Base-by-base conservation (phyloP, 2,888 invertebrate genomes). In the Lasioglossum villosulum region DNA sequence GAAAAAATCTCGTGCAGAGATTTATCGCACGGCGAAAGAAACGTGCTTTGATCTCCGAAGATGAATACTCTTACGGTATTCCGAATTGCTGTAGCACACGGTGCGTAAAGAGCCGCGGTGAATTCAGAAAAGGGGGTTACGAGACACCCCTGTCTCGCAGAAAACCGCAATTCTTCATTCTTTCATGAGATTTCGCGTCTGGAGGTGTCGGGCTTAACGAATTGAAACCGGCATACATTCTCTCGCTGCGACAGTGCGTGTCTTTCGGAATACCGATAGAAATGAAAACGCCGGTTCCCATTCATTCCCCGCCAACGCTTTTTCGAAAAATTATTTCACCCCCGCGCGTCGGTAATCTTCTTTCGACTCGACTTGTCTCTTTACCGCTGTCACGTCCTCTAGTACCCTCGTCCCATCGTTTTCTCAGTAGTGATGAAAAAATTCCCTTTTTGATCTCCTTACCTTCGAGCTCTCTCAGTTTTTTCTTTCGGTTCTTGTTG, bases 31-130 rank as follows among this genome's bases (percentile, higher is more conserved):
- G 72, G 78, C 63, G 80, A 75, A 80, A 79, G 66, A 74, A 90
- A 80, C 37, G 71, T 87, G 86, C 83, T 90, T 91, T 87, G 87
- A 90, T 91, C 82, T 90, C 84, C 78, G 82, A 87, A 86, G 82
- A 88, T 86, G 86, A 85, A 86, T 87, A 86, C 79, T 27, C 75
- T 34, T 52, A 30, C 70, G 85, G 59, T 72, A 70, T 86, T 78
- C 59, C 74, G 82, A 82, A 88, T 83, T 85, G 82, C 79, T 80
- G 83, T 48, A 37, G 48, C 81, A 63, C 78, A n/a, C 75, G 74
- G 30, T 70, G 84, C 83, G 86, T 75, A 75, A 84, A 77, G 78
- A 63, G 63, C 8, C 66, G 27, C 75, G 75, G 71, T 84, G 85
- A 90, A 90, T 91, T 90, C 88, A 87, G 68, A 89, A 71, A 74